Conservation (phyloP, 2,113 vertebrate species). For the Epinephelus moara region DNA sequence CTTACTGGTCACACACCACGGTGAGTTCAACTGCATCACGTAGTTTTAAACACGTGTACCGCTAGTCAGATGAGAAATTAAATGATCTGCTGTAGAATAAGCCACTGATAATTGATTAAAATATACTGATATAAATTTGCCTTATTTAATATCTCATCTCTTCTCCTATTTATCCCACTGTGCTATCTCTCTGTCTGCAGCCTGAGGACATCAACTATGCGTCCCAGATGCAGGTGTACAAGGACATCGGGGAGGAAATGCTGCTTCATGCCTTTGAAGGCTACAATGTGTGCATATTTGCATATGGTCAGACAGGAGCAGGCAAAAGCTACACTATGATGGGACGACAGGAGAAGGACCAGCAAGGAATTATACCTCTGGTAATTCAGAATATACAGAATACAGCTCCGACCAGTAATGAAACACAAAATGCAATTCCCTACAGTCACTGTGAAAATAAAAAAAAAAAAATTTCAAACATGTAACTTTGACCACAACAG, state of each 20-base stretch:
- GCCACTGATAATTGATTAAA: background rate
- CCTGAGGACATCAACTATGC: slow-evolving; percentile 95
- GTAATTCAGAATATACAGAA: slow-evolving; percentile 66
- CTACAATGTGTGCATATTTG: slow-evolving; percentile 98
- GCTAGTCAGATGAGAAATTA: background rate
- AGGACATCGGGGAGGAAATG: slow-evolving; percentile 98
- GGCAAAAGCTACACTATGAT: slow-evolving; percentile 99
- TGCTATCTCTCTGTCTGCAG: slow-evolving; percentile 74
- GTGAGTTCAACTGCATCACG: slow-evolving; percentile 81
- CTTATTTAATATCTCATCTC: background rate
- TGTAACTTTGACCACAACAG: background rate
- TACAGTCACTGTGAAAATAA: background rate
- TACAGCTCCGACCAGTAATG: background rate
- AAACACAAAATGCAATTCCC: background rate
- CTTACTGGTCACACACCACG: slow-evolving; percentile 99
- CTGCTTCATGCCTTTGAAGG: slow-evolving; percentile 96
- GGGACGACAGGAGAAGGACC: slow-evolving; percentile 95
- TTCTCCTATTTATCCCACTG: background rate
- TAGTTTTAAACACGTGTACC: background rate
- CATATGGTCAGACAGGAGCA: slow-evolving; percentile 95
- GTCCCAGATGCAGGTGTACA: slow-evolving; percentile 96
- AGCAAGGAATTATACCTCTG: slow-evolving; percentile 97
- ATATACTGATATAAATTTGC: background rate
- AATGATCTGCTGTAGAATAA: background rate
- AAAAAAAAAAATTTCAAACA: background rate